These are phyloP conservation scores for Lamprologus sp. DNA, from an alignment of 2,113 vertebrate genomes.

Conservation along the genomic window DNA sequence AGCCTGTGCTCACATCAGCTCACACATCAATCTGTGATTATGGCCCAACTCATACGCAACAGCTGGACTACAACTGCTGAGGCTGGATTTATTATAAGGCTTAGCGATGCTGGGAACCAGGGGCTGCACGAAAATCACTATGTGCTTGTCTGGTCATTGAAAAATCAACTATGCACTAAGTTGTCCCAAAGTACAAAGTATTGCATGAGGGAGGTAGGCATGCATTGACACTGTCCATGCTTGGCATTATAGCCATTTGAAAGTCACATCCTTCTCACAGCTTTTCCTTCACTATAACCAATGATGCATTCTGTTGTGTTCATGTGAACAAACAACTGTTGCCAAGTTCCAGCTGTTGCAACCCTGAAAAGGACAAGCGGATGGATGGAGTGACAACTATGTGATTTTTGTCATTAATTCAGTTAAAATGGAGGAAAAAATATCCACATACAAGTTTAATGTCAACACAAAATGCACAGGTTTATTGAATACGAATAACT, in stretches of 20 bases:
- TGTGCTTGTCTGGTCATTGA: neutral
- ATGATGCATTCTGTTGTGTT: neutral
- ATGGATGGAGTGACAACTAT: neutral
- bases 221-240: neutral
- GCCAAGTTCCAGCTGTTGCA: neutral
- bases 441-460: neutral
- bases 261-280: neutral
- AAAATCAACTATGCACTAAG: neutral
- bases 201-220: neutral
- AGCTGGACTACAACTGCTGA: slow-evolving; percentile 3
- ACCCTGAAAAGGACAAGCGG: neutral
- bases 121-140: neutral
- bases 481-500: neutral
- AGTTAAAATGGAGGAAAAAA: neutral
- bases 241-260: neutral
- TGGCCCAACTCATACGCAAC: neutral
- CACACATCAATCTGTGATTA: slow-evolving; percentile 29
- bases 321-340: neutral
- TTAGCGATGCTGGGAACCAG: neutral
- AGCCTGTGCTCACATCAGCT: slow-evolving; percentile 37
- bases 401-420: neutral
- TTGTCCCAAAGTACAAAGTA: neutral
- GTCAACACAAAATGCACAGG: neutral
- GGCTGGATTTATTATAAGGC: slow-evolving; percentile 9
- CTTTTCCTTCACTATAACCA: neutral